Base-by-base conservation (phyloP, 2,797 vertebrate species). In the Scleropages formosus region DNA sequence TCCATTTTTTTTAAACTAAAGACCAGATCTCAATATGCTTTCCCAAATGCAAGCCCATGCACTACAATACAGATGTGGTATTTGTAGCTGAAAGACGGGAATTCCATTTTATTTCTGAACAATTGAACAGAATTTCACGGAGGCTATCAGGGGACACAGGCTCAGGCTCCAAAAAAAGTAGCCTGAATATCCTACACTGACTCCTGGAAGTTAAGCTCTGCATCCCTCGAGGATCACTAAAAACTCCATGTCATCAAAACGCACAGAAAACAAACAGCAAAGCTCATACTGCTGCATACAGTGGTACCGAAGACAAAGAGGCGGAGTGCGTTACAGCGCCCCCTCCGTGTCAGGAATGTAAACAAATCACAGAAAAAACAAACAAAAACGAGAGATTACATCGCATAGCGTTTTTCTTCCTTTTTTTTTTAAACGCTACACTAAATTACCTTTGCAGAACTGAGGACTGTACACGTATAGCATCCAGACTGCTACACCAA, bases 391-490 rank as follows among this genome's bases (percentile, higher is more conserved):
- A 75, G 8, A 27, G 60, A 76, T 78, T 18, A 71, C 63, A 73
- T 22, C 39, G 58, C 69, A 67, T 73, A 86, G 85, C 67, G 72
- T 27, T 58, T 71, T 39, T 56, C 24, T 49, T 51, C 69, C 26
- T 63, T 12, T 26, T 20, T n/a, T n/a, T 66, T 31, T 22, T 79
- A 27, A 79, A 73, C 16, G 71, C 73, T 61, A 72, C 77, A 27
- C 75, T 58, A 39, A 70, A 39, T 77, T 78, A 56, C 63, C 49
- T 77, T 81, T 76, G 78, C 81, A 75, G 65, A 67, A 80, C 77
- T 58, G 46, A 83, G 77, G 79, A 81, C 86, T 88, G 87, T 85
- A 90, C 86, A 88, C 47, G 78, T 75, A 78, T 76, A 84, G 85
- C 84, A 83, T 87, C 81, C 80, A 81, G 83, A 84, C 78, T 79